A percentile compares a stretch with the other conserved stretches of the same genome.
Evolutionary conservation across 2,888 invertebrate genomes (phyloP).

Genomic region (Lepidocyrtinus sp.): DNA sequence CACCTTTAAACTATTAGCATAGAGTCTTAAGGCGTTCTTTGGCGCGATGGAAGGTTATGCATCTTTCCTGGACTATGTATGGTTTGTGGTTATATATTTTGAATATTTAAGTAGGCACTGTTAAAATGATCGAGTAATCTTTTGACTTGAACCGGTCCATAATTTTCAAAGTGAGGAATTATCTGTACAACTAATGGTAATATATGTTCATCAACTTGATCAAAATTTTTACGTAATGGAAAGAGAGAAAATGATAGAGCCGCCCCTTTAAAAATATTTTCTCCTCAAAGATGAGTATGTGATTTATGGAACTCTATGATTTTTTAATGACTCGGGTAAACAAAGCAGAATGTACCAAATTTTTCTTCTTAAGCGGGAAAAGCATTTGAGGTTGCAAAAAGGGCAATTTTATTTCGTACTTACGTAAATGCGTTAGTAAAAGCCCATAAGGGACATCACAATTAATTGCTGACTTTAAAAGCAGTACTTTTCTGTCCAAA

Average conservation of each 20-base stretch:
- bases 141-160: constrained; percentile 46
- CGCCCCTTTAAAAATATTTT: constrained; percentile 30
- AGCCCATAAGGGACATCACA: constrained; percentile 23
- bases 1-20: constrained; percentile 21
- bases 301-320: constrained; percentile 26
- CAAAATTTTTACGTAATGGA: constrained; percentile 19
- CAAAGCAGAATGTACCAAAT: neutral
- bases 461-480: neutral
- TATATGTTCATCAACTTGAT: constrained; percentile 40
- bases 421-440: neutral
- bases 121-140: constrained; percentile 22
- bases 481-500: neutral
- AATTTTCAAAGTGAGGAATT: constrained; percentile 43
- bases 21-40: constrained; percentile 12
- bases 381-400: neutral
- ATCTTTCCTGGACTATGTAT: neutral
- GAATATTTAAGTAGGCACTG: neutral
- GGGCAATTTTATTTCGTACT: neutral
- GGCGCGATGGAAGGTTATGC: too few relatives aligned
- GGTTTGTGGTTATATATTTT: neutral
- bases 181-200: constrained; percentile 33
- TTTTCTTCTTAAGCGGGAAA: neutral
- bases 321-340: neutral
- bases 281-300: constrained; percentile 14
- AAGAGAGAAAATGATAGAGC: constrained; percentile 19